Evolutionary conservation across 2,888 invertebrate species (phyloP).

Genomic region (Sarcophaga subvicina): DNA sequence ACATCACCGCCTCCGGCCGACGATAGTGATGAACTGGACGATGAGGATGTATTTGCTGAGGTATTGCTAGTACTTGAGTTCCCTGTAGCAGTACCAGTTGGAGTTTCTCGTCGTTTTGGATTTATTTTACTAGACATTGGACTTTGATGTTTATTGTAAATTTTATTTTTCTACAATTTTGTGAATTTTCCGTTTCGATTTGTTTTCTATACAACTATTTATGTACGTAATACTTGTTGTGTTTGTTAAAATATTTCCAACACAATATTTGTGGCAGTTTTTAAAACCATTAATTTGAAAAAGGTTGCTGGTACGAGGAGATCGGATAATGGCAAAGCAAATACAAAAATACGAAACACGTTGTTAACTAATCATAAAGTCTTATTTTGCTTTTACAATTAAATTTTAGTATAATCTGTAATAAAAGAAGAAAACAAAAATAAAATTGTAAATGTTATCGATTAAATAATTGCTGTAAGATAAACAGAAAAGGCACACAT

Average conservation of each 20-base stretch:
- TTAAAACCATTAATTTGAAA: not conserved
- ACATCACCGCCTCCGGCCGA: slow-evolving; percentile 82
- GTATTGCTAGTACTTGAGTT: slow-evolving; percentile 76
- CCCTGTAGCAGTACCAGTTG: slow-evolving; percentile 75
- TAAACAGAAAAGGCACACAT: not conserved
- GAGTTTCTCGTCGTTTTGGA: slow-evolving; percentile 81
- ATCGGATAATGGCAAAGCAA: slow-evolving; percentile 47
- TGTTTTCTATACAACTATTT: not conserved
- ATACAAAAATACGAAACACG: slow-evolving; percentile 47
- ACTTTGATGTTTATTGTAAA: slow-evolving; percentile 40
- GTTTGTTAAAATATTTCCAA: not conserved
- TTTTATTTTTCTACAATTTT: slow-evolving; percentile 19
- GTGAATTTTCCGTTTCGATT: not conserved
- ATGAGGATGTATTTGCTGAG: slow-evolving; percentile 81
- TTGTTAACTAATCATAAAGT: slow-evolving; percentile 38
- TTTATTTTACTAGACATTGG: slow-evolving; percentile 82
- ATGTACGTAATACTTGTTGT: slow-evolving; percentile 17
- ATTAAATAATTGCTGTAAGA: not conserved
- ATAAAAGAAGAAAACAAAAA: slow-evolving; percentile 28
- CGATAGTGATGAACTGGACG: slow-evolving; percentile 81
- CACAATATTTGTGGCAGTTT: slow-evolving; percentile 49
- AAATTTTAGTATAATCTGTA: slow-evolving; percentile 37
- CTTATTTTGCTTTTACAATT: slow-evolving; percentile 34
- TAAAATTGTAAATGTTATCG: slow-evolving; percentile 3
- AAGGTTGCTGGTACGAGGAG: not conserved